A percentile compares a stretch with the other conserved stretches of the same genome.
Conservation (phyloP, 1,140 invertebrate species). For the Coelopa frigida region DNA sequence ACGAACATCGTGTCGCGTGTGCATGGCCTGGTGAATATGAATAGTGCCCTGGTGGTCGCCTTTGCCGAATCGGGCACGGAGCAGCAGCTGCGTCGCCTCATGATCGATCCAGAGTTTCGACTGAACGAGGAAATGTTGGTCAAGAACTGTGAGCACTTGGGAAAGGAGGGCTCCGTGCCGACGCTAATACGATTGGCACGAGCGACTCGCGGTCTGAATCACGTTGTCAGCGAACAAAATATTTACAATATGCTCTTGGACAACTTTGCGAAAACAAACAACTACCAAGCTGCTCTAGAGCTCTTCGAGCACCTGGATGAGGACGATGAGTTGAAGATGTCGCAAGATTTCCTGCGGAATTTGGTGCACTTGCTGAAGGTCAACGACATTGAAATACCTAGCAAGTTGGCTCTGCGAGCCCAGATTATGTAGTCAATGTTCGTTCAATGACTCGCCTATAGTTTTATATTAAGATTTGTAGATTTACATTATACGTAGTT, state of each 20-base stretch:
- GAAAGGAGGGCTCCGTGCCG: slow-evolving; percentile 31
- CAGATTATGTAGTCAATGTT: slow-evolving; percentile 18
- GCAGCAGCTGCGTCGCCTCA: slow-evolving; percentile 39
- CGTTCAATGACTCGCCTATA: background rate
- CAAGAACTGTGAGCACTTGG: slow-evolving; percentile 37
- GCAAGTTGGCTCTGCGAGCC: slow-evolving; percentile 31
- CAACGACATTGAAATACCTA: slow-evolving; percentile 37
- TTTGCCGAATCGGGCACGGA: slow-evolving; percentile 45
- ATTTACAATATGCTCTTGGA: slow-evolving; percentile 45
- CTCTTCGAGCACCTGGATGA: slow-evolving; percentile 41
- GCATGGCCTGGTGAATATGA: slow-evolving; percentile 39
- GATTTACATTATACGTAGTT: background rate
- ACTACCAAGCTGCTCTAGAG: slow-evolving; percentile 38
- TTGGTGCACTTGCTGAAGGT: slow-evolving; percentile 32
- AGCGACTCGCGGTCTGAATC: slow-evolving; percentile 27
- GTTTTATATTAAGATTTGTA: background rate
- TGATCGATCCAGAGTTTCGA: slow-evolving; percentile 41
- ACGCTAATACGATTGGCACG: slow-evolving; percentile 39
- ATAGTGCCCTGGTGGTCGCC: slow-evolving; percentile 39
- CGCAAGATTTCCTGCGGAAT: slow-evolving; percentile 36
- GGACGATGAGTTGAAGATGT: slow-evolving; percentile 39
- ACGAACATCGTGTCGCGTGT: slow-evolving; percentile 30
- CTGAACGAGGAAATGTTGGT: slow-evolving; percentile 34
- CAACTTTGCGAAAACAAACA: slow-evolving; percentile 43
- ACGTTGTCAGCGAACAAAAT: slow-evolving; percentile 30